phyloP scores from a whole-genome alignment of 2,888 invertebrate species.

The Herminia tarsipennalis region DNA sequence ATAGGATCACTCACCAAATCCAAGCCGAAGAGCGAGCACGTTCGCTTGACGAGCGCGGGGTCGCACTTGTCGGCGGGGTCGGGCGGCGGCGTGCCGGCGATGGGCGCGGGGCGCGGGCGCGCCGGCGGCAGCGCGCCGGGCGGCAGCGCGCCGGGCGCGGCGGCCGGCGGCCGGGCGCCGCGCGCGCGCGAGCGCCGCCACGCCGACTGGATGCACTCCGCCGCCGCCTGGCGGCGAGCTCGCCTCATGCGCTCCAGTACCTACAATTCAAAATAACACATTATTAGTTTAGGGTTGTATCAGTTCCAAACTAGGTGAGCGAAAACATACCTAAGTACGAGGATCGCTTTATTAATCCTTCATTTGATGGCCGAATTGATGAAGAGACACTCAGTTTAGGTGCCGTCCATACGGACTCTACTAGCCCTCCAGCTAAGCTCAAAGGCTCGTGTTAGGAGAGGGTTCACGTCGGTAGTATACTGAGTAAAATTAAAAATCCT shows the following conservation, averaged over 20 bases:
- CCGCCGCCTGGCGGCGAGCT: conserved; percentile 91
- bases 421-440: too few species aligned
- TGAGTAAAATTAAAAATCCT: too few species aligned
- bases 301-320: too few species aligned
- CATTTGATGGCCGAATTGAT: too few species aligned
- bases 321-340: too few species aligned
- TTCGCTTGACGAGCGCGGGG: conserved; percentile 94
- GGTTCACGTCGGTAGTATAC: too few species aligned
- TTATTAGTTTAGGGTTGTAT: too few species aligned
- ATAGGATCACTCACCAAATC: conserved; percentile 88
- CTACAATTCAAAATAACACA: too few species aligned
- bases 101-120: conserved; percentile 95
- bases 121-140: conserved; percentile 80
- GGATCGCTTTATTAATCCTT: too few species aligned
- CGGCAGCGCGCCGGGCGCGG: conserved; percentile 31
- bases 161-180: conserved; percentile 61
- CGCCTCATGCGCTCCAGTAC: conserved; percentile 93
- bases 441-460: too few species aligned
- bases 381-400: too few species aligned
- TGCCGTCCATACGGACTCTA: too few species aligned
- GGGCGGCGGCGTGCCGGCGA: conserved; percentile 95
- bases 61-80: conserved; percentile 95
- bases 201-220: conserved; percentile 92
- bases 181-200: conserved; percentile 92
- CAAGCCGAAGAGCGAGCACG: conserved; percentile 95